A percentile compares a stretch with the other conserved stretches of the same genome.
Conservation (phyloP, 2,888 invertebrate genomes). For the Megalurothrips usitatus region DNA sequence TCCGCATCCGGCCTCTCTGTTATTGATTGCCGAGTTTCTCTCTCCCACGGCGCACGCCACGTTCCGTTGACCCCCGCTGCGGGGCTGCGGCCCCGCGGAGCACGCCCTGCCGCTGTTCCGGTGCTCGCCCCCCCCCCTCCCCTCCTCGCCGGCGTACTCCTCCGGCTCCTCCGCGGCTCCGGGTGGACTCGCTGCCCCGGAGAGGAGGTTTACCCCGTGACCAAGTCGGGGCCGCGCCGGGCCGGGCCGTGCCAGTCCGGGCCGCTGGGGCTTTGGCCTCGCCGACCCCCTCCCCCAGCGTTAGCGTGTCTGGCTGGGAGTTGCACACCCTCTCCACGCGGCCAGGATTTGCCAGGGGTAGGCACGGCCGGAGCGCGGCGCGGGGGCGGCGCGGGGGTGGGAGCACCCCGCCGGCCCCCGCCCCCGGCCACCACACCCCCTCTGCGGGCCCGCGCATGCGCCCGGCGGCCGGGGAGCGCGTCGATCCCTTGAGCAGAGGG, state of each 20-base stretch:
- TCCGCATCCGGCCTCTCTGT: neutral
- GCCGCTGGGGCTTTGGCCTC: neutral
- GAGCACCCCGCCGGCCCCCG: neutral
- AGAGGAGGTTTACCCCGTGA: slow-evolving; percentile 17
- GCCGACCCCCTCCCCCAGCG: neutral
- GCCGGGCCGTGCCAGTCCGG: too few relatives aligned
- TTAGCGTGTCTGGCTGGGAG: neutral
- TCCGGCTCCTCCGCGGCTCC: too few relatives aligned
- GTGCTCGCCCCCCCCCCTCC: too few relatives aligned
- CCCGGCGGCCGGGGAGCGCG: neutral
- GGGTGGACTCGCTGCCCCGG: neutral
- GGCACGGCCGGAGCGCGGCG: neutral
- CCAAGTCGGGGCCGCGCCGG: neutral
- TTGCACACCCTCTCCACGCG: neutral
- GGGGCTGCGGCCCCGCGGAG: neutral
- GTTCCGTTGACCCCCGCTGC: slow-evolving; percentile 1
- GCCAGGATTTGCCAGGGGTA: neutral
- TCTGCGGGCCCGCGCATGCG: neutral
- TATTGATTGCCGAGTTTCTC: neutral
- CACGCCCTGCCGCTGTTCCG: too few relatives aligned
- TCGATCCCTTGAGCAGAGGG: neutral
- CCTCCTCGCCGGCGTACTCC: too few relatives aligned
- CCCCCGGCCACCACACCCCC: neutral
- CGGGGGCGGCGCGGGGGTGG: neutral
- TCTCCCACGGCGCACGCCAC: slow-evolving; percentile 1